Evolutionary conservation across 1,140 invertebrate genomes (phyloP).

Genomic region (Archivesica marissinica): DNA sequence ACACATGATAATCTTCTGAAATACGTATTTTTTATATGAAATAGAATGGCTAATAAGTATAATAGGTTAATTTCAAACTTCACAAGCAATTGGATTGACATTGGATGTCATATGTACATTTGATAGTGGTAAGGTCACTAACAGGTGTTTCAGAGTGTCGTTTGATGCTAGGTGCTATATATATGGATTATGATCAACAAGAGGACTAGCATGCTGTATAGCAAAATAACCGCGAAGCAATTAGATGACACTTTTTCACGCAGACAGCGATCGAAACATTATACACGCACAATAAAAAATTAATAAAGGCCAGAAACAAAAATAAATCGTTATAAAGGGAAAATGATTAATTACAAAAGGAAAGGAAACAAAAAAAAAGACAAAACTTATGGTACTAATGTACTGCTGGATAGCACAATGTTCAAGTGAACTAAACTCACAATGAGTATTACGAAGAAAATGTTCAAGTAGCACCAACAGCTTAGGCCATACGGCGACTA

Average conservation of each 20-base stretch:
- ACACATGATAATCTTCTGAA: background rate
- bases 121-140: constrained; percentile 34
- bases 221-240: background rate
- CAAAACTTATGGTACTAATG: background rate
- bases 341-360: background rate
- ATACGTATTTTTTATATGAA: background rate
- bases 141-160: background rate
- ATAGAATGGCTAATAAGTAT: background rate
- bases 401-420: background rate
- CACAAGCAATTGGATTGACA: constrained; percentile 4
- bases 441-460: background rate
- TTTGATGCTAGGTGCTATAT: constrained; percentile 24
- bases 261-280: background rate
- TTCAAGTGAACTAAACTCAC: background rate
- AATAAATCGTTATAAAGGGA: background rate
- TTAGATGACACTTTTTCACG: background rate
- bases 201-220: background rate
- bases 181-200: background rate
- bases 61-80: background rate
- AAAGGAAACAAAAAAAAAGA: background rate
- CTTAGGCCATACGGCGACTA: no score
- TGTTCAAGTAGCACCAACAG: background rate
- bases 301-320: background rate
- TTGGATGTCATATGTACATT: constrained; percentile 12
- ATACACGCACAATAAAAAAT: background rate